Base-by-base conservation (phyloP, 2,888 invertebrate species). In the Archaeoteleia sp. region DNA sequence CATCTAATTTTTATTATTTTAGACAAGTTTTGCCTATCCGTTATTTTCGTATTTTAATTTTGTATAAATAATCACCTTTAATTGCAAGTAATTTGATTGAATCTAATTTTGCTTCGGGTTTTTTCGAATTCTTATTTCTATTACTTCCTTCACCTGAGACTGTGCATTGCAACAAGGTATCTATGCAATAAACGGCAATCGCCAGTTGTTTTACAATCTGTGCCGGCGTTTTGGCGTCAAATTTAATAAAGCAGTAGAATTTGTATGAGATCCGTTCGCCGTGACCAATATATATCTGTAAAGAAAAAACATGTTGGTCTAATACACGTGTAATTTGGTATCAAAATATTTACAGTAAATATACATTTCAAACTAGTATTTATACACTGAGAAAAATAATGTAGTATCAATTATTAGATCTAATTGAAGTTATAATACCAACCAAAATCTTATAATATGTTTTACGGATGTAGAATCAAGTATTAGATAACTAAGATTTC, bases 281-380 rank as follows among this genome's bases (percentile, higher is more conserved):
- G 5, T 39, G 15, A 2, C 39, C 42, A 27, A 42, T 42, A 12
- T 42, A 27, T 20, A 42, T 20, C 42, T 42, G 12, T 13, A 42
- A 42, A 4, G 7, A 7, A 23, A 23, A n/a, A n/a, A n/a, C n/a
- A n/a, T n/a, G n/a, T n/a, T n/a, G n/a, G n/a, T n/a, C n/a, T n/a
- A n/a, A n/a, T n/a, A n/a, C n/a, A n/a, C n/a, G n/a, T n/a, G n/a
- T n/a, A n/a, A n/a, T n/a, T n/a, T n/a, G n/a, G n/a, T n/a, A n/a
- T n/a, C n/a, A n/a, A n/a, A n/a, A n/a, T n/a, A n/a, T n/a, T n/a
- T n/a, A n/a, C n/a, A n/a, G n/a, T n/a, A n/a, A n/a, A n/a, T n/a
- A n/a, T n/a, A n/a, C n/a, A n/a, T n/a, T n/a, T n/a, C n/a, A n/a
- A n/a, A n/a, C n/a, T n/a, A n/a, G n/a, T n/a, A n/a, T n/a, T n/a